Conservation (phyloP, 2,797 vertebrate genomes). For the Morus bassanus region DNA sequence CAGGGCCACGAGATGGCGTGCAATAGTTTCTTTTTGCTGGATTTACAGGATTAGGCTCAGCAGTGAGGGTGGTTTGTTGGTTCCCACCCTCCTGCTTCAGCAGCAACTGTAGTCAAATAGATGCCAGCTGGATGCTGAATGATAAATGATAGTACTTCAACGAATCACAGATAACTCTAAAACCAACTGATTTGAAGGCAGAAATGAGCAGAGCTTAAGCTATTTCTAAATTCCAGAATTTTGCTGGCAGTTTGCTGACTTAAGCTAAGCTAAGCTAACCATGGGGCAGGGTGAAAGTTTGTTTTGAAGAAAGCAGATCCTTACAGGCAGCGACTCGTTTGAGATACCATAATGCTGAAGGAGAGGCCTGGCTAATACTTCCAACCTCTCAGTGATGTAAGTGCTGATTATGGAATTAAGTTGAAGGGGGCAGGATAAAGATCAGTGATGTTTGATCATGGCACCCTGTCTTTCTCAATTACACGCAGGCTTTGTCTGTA, state of each 20-base stretch:
- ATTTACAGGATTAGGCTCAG: not conserved
- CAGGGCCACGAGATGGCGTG: slow-evolving; percentile 42
- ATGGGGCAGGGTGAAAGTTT: not conserved
- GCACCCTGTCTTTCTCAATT: not conserved
- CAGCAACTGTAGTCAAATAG: not conserved
- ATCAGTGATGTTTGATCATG: not conserved
- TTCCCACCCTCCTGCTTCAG: not conserved
- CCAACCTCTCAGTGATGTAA: not conserved
- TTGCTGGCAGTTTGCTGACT: not conserved
- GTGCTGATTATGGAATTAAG: not conserved
- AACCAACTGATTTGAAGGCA: not conserved
- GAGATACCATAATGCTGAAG: not conserved
- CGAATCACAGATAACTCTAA: not conserved
- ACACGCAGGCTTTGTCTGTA: not conserved
- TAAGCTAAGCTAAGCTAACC: not conserved
- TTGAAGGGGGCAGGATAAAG: not conserved
- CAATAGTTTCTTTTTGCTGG: not conserved
- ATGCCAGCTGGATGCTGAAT: not conserved
- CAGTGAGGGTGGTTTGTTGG: not conserved
- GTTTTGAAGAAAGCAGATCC: not conserved
- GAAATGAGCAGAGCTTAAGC: not conserved
- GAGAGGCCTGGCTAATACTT: not conserved
- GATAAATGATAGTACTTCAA: not conserved
- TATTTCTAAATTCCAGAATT: not conserved
- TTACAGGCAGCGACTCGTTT: not conserved